A percentile compares a stretch with the other conserved stretches of the same genome.
Evolutionary conservation across 2,113 vertebrate species (phyloP).

Genomic region (Andinoacara biseriatus): DNA sequence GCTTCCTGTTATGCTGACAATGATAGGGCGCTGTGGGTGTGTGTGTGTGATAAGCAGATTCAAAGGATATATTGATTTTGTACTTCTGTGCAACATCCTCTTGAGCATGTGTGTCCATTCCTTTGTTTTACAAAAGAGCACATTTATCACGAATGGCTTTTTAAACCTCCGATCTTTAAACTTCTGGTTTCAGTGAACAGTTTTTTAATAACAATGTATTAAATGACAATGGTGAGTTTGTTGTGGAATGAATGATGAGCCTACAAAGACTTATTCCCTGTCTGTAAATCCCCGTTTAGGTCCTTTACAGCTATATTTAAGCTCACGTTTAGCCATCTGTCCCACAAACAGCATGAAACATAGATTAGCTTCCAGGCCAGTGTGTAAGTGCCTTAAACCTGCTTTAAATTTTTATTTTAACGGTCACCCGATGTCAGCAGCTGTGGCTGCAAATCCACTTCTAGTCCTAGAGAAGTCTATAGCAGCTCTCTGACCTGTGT

Average conservation of each 20-base stretch:
- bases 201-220: not conserved
- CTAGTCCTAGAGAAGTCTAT: not conserved
- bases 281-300: not conserved
- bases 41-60: conserved; percentile 64
- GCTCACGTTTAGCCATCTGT: not conserved
- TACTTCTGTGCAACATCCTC: conserved; percentile 53
- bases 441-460: not conserved
- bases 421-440: not conserved
- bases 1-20: conserved; percentile 69
- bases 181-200: not conserved
- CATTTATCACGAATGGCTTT: not conserved
- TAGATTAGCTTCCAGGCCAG: not conserved
- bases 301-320: not conserved
- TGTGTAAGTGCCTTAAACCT: not conserved
- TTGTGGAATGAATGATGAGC: not conserved
- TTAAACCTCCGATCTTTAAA: not conserved
- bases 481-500: not conserved
- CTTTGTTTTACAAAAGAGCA: not conserved
- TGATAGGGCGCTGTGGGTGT: conserved; percentile 44
- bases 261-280: not conserved
- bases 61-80: conserved; percentile 70
- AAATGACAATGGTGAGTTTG: not conserved
- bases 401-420: not conserved
- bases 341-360: not conserved
- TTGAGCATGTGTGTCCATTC: not conserved